Evolutionary conservation across 1,140 invertebrate genomes (phyloP).

Genomic region (Drosophila hydei): DNA sequence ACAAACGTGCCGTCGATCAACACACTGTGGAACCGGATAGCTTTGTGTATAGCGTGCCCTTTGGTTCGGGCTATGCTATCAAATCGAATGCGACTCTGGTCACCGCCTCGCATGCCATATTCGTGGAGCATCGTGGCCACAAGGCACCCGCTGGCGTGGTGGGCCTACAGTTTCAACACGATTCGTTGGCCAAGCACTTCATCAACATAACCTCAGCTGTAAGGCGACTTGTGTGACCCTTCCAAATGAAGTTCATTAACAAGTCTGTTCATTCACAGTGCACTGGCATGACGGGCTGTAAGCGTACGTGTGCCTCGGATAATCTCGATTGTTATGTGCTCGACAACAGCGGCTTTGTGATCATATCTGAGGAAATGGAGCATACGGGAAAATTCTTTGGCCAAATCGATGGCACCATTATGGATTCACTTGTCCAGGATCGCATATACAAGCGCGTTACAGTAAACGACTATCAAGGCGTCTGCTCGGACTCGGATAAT

Average conservation of each 20-base stretch:
- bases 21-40: constrained; percentile 93
- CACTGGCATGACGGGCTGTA: constrained; percentile 88
- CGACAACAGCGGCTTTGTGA: constrained; percentile 97
- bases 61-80: constrained; percentile 88
- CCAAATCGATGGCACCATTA: constrained; percentile 96
- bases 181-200: constrained; percentile 91
- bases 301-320: constrained; percentile 93
- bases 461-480: constrained; percentile 94
- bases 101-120: constrained; percentile 95
- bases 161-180: constrained; percentile 93
- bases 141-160: constrained; percentile 95
- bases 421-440: constrained; percentile 96
- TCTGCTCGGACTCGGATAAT: constrained; percentile 91
- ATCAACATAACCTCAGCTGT: constrained; percentile 93
- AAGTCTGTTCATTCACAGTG: constrained; percentile 85
- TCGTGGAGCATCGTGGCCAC: constrained; percentile 92
- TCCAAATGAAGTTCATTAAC: neutral
- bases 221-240: constrained; percentile 65
- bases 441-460: constrained; percentile 94
- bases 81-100: constrained; percentile 88
- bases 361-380: constrained; percentile 92
- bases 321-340: constrained; percentile 95
- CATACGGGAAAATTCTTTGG: constrained; percentile 96
- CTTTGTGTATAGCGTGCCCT: constrained; percentile 96
- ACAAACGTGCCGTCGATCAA: constrained; percentile 96